phyloP scores from a whole-genome alignment of 2,888 invertebrate species.

The Bedellia somnulentella region DNA sequence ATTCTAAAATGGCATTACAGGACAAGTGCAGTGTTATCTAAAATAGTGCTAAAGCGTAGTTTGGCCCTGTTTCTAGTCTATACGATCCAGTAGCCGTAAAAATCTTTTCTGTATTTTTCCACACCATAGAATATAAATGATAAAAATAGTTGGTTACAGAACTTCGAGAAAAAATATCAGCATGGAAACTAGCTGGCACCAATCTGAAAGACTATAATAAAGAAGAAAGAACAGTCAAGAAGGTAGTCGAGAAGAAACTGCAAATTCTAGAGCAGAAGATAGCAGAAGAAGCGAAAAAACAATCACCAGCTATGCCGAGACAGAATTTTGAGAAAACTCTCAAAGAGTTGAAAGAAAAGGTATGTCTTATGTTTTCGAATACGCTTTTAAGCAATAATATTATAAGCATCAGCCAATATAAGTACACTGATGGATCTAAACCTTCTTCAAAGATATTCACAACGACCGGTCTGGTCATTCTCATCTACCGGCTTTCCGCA shows the following conservation, averaged over 20 bases:
- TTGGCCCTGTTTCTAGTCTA: no score
- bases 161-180: constrained; percentile 70
- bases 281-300: background rate
- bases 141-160: constrained; percentile 32
- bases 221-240: constrained; percentile 72
- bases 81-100: no score
- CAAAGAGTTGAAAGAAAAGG: constrained; percentile 62
- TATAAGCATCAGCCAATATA: no score
- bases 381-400: no score
- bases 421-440: background rate
- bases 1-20: no score
- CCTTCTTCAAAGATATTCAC: no score
- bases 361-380: constrained; percentile 12
- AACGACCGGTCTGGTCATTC: no score
- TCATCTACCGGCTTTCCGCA: no score
- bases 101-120: no score
- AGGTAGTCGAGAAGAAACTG: constrained; percentile 64
- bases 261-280: constrained; percentile 59
- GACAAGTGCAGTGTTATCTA: no score
- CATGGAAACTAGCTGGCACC: constrained; percentile 71
- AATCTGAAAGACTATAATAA: constrained; percentile 72
- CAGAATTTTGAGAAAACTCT: constrained; percentile 61
- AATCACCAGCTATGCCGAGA: constrained; percentile 4
- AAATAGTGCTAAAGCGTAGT: no score
- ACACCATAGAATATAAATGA: background rate